These are phyloP conservation scores for Drosophila sproati DNA, from an alignment of 1,140 invertebrate genomes.

Conservation along the genomic window DNA sequence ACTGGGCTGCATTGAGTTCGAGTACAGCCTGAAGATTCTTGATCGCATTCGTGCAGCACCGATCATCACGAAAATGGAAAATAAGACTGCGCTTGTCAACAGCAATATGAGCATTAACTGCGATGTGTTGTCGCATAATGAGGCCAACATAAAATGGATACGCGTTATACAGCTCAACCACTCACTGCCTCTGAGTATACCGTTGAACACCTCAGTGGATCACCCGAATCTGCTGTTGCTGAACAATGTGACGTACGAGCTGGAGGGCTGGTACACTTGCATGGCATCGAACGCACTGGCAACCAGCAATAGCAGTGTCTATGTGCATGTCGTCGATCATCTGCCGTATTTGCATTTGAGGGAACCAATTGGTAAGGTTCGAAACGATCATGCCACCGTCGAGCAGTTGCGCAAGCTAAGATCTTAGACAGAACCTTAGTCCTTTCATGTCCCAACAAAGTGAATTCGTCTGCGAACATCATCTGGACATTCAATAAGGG, in stretches of 20 bases:
- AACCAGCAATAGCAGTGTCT: constrained; percentile 90
- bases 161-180: constrained; percentile 45
- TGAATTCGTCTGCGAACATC: constrained; percentile 90
- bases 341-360: constrained; percentile 55
- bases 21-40: constrained; percentile 85
- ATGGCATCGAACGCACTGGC: constrained; percentile 94
- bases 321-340: constrained; percentile 92
- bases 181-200: constrained; percentile 17
- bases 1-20: constrained; percentile 91
- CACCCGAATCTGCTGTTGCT: constrained; percentile 84
- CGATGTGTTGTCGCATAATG: constrained; percentile 90
- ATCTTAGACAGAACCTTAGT: constrained; percentile 88
- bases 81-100: constrained; percentile 90
- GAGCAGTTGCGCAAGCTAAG: constrained; percentile 34
- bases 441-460: constrained; percentile 88
- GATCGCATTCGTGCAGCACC: constrained; percentile 90
- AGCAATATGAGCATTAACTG: constrained; percentile 90
- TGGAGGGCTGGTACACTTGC: constrained; percentile 97
- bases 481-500: constrained; percentile 91
- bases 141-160: constrained; percentile 91
- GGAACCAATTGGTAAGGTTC: neutral
- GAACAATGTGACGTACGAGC: constrained; percentile 92
- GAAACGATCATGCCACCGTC: neutral
- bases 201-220: constrained; percentile 47
- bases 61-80: constrained; percentile 91